A percentile compares a stretch with the other conserved stretches of the same genome.
Evolutionary conservation across 1,140 invertebrate genomes (phyloP).

Genomic region (Aphis craccivora): DNA sequence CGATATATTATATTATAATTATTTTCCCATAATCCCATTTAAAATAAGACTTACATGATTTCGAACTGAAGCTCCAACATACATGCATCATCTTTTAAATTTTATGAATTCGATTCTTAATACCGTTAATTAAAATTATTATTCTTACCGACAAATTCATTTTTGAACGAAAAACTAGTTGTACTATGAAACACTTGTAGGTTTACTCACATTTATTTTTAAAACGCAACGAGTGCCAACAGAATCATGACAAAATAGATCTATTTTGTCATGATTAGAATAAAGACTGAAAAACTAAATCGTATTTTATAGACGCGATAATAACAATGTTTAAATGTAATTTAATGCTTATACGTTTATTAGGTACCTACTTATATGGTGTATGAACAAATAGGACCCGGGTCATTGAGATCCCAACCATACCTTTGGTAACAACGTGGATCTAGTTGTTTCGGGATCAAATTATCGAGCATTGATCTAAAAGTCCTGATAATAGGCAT

Average conservation of each 20-base stretch:
- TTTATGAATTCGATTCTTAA: background rate
- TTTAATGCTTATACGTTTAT: background rate
- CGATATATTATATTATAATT: background rate
- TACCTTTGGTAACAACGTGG: too few species aligned
- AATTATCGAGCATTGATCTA: too few species aligned
- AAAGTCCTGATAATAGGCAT: too few species aligned
- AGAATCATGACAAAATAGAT: too few species aligned
- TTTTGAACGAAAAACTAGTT: background rate
- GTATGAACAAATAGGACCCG: too few species aligned
- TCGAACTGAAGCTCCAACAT: background rate
- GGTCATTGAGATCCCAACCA: too few species aligned
- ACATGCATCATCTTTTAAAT: background rate
- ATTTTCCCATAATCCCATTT: background rate
- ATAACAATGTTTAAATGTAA: background rate
- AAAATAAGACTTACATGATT: background rate
- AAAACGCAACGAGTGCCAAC: background rate
- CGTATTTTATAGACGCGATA: background rate
- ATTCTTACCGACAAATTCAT: background rate
- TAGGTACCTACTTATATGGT: too few species aligned
- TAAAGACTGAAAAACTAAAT: background rate
- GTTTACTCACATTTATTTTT: too few species aligned
- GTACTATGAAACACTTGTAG: too few species aligned
- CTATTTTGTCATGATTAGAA: too few species aligned
- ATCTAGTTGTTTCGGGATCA: too few species aligned
- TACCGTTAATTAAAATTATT: too few species aligned